phyloP scores from a whole-genome alignment of 2,797 vertebrate genomes.

The Bucorvus abyssinicus region DNA sequence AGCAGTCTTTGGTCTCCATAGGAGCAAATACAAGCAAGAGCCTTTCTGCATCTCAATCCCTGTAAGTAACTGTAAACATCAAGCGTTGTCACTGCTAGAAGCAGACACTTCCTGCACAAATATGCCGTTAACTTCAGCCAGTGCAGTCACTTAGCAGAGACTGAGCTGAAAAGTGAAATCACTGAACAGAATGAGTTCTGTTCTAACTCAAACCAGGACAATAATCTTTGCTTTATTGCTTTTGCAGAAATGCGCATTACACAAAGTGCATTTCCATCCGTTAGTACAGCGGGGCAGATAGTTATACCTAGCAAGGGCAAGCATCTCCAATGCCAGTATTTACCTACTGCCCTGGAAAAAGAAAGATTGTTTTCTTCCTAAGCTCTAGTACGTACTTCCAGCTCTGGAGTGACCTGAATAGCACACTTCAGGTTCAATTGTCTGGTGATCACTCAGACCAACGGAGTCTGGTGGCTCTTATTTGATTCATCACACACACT shows the following conservation, averaged over 20 bases:
- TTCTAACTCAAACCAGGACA: too few relatives aligned
- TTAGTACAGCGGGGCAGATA: background rate
- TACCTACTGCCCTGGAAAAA: background rate
- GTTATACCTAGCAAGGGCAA: background rate
- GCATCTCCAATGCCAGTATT: background rate
- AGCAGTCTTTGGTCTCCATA: too few relatives aligned
- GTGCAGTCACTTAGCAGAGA: too few relatives aligned
- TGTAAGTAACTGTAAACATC: too few relatives aligned
- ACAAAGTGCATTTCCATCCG: background rate
- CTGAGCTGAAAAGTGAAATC: too few relatives aligned
- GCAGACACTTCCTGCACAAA: too few relatives aligned
- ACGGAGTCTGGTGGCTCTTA: accelerated
- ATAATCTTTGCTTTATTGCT: background rate
- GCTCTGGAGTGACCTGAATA: background rate
- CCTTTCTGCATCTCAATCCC: too few relatives aligned
- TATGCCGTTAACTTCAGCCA: too few relatives aligned
- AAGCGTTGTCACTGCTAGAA: too few relatives aligned
- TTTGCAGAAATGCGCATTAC: background rate
- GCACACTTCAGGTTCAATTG: background rate
- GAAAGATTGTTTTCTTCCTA: background rate
- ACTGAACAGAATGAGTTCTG: too few relatives aligned
- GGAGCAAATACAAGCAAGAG: too few relatives aligned
- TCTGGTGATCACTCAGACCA: too few relatives aligned
- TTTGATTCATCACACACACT: background rate
- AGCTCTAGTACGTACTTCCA: accelerated